Evolutionary conservation across 2,797 vertebrate species (phyloP).

Genomic region (Lophius americanus): DNA sequence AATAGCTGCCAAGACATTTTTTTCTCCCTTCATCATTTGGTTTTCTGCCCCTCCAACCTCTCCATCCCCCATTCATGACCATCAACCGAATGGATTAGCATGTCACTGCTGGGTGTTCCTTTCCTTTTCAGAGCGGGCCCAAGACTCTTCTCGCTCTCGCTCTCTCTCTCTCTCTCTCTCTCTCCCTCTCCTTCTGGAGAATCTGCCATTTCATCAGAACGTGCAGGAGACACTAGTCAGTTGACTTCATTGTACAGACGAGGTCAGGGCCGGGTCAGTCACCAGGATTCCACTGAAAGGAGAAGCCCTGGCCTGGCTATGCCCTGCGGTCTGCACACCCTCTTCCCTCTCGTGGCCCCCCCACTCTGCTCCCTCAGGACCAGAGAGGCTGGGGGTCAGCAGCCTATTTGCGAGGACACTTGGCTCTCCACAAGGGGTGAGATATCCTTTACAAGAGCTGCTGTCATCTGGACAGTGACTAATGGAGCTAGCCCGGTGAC

Average conservation of each 20-base stretch:
- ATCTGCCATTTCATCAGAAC: slow-evolving; percentile 67
- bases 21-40: slow-evolving; percentile 37
- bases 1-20: slow-evolving; percentile 64
- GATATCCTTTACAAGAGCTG: slow-evolving; percentile 80
- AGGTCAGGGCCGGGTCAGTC: slow-evolving; percentile 79
- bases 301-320: slow-evolving; percentile 54
- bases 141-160: slow-evolving; percentile 2
- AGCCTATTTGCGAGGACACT: slow-evolving; percentile 77
- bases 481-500: slow-evolving; percentile 79
- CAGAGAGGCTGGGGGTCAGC: slow-evolving; percentile 75
- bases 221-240: slow-evolving; percentile 65
- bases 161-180: not conserved
- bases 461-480: slow-evolving; percentile 82
- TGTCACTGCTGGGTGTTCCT: slow-evolving; percentile 61
- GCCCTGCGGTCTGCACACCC: slow-evolving; percentile 49
- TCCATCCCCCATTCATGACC: slow-evolving; percentile 30
- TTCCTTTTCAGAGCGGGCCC: slow-evolving; percentile 63
- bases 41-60: slow-evolving; percentile 36
- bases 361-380: slow-evolving; percentile 49
- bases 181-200: slow-evolving; percentile 34
- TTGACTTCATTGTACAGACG: slow-evolving; percentile 58
- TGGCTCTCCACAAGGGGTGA: slow-evolving; percentile 77
- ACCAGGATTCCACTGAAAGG: slow-evolving; percentile 51
- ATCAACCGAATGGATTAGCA: slow-evolving; percentile 51
- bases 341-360: slow-evolving; percentile 41